Conservation (phyloP, 64 coral and sea anemone species). For the Anthopleura sola region DNA sequence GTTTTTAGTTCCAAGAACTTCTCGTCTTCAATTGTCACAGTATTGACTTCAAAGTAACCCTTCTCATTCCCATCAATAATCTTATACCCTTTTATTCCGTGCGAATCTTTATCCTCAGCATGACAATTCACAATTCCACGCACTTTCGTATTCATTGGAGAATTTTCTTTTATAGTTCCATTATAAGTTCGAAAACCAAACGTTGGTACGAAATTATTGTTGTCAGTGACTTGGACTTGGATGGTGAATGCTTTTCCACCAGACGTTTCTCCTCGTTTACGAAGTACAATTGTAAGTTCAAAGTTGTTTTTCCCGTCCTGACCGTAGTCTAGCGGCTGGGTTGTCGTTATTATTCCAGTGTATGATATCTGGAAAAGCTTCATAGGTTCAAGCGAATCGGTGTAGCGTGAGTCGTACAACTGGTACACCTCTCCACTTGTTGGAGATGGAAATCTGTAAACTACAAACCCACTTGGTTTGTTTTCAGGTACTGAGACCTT, state of each 20-base stretch:
- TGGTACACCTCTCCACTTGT: conserved; percentile 14
- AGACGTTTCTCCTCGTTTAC: conserved; percentile 1
- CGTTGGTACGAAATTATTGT: conserved; percentile 56
- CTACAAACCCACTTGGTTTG: conserved; percentile 13
- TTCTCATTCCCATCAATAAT: conserved; percentile 83
- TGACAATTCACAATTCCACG: conserved; percentile 68
- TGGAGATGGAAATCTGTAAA: conserved; percentile 42
- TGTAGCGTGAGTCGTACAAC: conserved; percentile 37
- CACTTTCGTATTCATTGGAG: conserved; percentile 30
- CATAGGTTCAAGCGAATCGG: conserved; percentile 28
- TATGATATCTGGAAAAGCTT: conserved; percentile 39
- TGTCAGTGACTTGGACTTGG: conserved; percentile 51
- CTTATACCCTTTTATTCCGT: conserved; percentile 48
- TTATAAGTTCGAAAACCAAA: conserved; percentile 67
- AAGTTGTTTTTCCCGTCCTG: conserved; percentile 40
- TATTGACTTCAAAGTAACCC: conserved; percentile 59
- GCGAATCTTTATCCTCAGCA: conserved; percentile 57
- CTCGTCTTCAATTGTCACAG: conserved; percentile 21
- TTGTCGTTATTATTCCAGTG: conserved; percentile 32
- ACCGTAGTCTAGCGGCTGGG: conserved; percentile 31
- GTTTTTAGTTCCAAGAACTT: conserved; percentile 64
- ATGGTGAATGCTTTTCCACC: conserved; percentile 52
- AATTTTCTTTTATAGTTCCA: conserved; percentile 59
- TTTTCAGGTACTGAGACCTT: conserved; percentile 40
- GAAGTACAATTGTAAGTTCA: conserved; percentile 47